Percentiles rank a stretch among this genome's conserved stretches.
Evolutionary conservation across 2,797 vertebrate species (phyloP).

Genomic region (Onychomys torridus): DNA sequence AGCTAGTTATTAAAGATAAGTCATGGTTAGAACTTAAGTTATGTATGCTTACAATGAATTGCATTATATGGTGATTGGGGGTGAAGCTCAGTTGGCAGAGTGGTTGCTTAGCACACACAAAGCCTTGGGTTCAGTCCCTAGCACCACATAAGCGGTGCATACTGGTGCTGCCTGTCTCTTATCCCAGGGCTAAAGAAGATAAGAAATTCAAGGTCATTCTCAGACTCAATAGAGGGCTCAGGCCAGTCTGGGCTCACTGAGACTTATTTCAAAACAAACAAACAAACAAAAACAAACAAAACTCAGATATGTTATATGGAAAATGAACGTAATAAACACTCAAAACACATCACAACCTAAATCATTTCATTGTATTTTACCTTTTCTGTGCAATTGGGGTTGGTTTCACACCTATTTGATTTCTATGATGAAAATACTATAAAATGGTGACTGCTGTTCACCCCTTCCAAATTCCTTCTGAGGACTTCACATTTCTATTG

Average conservation of each 20-base stretch:
- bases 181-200: neutral
- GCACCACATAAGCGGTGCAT: neutral
- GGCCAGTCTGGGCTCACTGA: neutral
- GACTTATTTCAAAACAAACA: neutral
- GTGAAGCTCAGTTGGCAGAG: neutral
- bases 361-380: conserved; percentile 22
- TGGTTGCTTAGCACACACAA: neutral
- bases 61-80: neutral
- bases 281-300: neutral
- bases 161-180: neutral
- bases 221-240: neutral
- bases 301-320: neutral
- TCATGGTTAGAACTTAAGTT: conserved; percentile 9
- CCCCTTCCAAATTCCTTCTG: neutral
- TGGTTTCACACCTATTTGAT: neutral
- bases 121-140: neutral
- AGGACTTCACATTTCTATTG: neutral
- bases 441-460: neutral
- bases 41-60: neutral
- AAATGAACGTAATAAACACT: conserved; percentile 20
- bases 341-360: neutral
- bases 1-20: conserved; percentile 4
- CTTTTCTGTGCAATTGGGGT: neutral
- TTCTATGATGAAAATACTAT: neutral
- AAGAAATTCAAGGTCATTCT: neutral